Conservation (phyloP, 2,113 vertebrate species). For the Chlamydotis undulata region DNA sequence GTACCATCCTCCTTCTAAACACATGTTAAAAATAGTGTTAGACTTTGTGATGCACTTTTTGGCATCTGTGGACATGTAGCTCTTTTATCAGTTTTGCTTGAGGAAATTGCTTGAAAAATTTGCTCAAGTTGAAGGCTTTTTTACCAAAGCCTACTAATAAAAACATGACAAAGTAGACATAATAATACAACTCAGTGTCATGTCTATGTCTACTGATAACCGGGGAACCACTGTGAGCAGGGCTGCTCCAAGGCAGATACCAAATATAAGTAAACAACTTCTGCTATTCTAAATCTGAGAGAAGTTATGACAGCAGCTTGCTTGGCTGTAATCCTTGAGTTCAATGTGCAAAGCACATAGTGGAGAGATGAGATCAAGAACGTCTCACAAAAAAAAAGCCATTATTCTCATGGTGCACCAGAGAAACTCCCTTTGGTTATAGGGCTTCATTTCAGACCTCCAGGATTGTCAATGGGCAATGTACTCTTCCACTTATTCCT, state of each 20-base stretch:
- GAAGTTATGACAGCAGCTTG: not conserved
- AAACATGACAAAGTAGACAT: not conserved
- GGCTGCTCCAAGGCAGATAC: not conserved
- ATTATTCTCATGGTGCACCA: not conserved
- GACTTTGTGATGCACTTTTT: not conserved
- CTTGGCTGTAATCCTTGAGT: not conserved
- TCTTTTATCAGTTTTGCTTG: not conserved
- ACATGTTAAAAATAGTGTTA: not conserved
- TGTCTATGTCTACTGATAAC: not conserved
- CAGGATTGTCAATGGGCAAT: rapidly evolving
- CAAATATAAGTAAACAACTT: not conserved
- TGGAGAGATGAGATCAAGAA: not conserved
- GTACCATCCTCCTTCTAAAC: not conserved
- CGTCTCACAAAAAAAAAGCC: not conserved
- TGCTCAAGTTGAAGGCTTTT: not conserved
- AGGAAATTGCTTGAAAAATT: not conserved
- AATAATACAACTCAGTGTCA: not conserved
- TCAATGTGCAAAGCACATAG: not conserved
- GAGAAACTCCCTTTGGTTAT: not conserved
- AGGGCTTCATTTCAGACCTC: not conserved
- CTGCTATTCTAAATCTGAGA: not conserved
- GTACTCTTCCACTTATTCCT: not conserved
- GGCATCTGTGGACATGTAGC: not conserved
- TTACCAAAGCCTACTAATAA: not conserved
- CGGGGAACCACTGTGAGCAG: not conserved